These are phyloP conservation scores for Cactoblastis cactorum DNA, from an alignment of 2,888 invertebrate species.

Conservation along the genomic window DNA sequence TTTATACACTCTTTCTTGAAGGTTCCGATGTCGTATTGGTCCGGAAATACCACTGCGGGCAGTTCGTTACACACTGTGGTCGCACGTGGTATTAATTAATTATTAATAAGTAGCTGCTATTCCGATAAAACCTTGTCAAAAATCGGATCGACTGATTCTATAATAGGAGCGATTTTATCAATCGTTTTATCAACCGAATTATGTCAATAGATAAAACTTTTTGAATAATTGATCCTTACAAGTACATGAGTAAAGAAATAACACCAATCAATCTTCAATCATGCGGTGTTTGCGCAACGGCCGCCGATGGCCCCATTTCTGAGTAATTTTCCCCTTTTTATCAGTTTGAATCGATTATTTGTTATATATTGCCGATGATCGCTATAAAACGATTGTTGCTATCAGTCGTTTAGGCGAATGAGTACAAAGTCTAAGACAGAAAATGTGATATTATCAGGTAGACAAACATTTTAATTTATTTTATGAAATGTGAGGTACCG, in stretches of 20 bases:
- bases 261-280: slow-evolving; percentile 67
- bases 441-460: neutral
- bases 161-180: slow-evolving; percentile 19
- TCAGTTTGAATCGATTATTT: slow-evolving; percentile 36
- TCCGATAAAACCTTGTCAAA: neutral
- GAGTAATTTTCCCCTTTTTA: slow-evolving; percentile 48
- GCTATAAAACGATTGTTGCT: slow-evolving; percentile 36
- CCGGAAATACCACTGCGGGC: too few species aligned
- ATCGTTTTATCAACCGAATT: slow-evolving; percentile 50
- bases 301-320: slow-evolving; percentile 41
- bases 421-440: neutral
- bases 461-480: neutral
- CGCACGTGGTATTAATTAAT: too few species aligned
- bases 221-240: slow-evolving; percentile 60
- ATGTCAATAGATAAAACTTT: slow-evolving; percentile 56
- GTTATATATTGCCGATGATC: slow-evolving; percentile 39
- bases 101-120: slow-evolving; percentile 17
- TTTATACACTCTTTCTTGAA: too few species aligned
- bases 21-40: too few species aligned
- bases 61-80: too few species aligned
- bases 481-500: too few species aligned
- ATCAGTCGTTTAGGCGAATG: slow-evolving; percentile 21
- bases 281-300: slow-evolving; percentile 55
- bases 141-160: neutral
- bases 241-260: slow-evolving; percentile 41